Evolutionary conservation across 1,140 invertebrate species (phyloP).

Genomic region (Zaprionus davidi): DNA sequence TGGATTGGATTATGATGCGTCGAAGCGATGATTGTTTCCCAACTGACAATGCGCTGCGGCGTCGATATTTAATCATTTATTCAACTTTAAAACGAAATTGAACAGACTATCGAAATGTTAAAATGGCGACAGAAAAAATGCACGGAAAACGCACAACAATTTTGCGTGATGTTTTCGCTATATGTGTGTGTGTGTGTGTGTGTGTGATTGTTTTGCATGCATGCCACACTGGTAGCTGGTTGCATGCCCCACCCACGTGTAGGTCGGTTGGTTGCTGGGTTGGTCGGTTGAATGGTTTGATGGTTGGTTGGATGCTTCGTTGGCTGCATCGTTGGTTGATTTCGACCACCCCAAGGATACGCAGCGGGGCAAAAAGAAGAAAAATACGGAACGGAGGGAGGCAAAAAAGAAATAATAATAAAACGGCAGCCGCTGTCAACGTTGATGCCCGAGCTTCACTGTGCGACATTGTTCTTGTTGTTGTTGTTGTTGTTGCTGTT

Average conservation of each 20-base stretch:
- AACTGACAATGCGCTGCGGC: slow-evolving; percentile 9
- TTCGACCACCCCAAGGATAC: background rate
- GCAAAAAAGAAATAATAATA: background rate
- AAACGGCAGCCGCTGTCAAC: background rate
- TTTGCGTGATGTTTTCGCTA: background rate
- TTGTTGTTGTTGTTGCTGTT: too few relatives aligned
- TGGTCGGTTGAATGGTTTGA: background rate
- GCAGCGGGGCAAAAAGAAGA: background rate
- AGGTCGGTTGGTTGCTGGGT: background rate
- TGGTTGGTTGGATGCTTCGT: background rate
- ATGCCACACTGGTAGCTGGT: background rate
- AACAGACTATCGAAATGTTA: too few relatives aligned
- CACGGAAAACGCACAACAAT: background rate
- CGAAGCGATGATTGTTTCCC: slow-evolving; percentile 20
- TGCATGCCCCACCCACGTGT: background rate
- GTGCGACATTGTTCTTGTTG: background rate
- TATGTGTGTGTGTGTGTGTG: background rate
- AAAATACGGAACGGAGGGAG: background rate
- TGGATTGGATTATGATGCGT: slow-evolving; percentile 17
- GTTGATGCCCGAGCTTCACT: background rate
- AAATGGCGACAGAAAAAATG: background rate
- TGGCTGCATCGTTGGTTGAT: background rate
- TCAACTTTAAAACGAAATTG: background rate
- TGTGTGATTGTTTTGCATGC: background rate
- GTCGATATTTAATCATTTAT: slow-evolving; percentile 3